phyloP scores from a whole-genome alignment of 1,140 invertebrate genomes.

The Hyles euphorbiae region DNA sequence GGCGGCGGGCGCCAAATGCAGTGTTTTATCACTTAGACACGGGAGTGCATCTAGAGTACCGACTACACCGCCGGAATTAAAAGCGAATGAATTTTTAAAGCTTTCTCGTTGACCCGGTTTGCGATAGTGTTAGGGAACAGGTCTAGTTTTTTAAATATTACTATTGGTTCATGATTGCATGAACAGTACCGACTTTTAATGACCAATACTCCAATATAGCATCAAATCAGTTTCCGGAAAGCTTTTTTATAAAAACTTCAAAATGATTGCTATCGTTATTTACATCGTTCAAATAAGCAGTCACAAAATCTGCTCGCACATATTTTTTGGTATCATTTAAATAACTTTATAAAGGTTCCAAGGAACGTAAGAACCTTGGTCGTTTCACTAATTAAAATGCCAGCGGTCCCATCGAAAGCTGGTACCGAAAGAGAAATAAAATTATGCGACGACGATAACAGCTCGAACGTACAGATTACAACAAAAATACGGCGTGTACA shows the following conservation, averaged over 20 bases:
- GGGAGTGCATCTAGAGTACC: conserved; percentile 18
- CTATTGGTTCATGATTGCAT: not conserved
- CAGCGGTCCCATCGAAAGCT: conserved; percentile 18
- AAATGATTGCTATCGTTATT: too few relatives aligned
- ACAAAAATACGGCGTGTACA: not conserved
- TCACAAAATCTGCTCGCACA: too few relatives aligned
- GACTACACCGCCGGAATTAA: conserved; percentile 37
- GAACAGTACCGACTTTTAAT: too few relatives aligned
- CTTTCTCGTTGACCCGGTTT: conserved; percentile 11
- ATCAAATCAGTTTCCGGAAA: too few relatives aligned
- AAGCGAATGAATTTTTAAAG: conserved; percentile 33
- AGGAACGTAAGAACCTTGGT: conserved; percentile 10
- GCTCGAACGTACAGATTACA: conserved; percentile 2
- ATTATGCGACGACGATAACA: conserved; percentile 31
- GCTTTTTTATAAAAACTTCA: too few relatives aligned
- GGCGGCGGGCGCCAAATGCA: conserved; percentile 28
- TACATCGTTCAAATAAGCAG: too few relatives aligned
- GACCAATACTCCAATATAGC: too few relatives aligned
- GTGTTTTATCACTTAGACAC: conserved; percentile 52
- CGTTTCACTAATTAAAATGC: conserved; percentile 33
- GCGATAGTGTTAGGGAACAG: not conserved
- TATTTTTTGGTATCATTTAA: not conserved
- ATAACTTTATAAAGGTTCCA: conserved; percentile 8
- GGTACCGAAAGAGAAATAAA: conserved; percentile 22
- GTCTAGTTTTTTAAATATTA: not conserved